Evolutionary conservation across 1,140 invertebrate genomes (phyloP).

Genomic region (Cotesia typhae): DNA sequence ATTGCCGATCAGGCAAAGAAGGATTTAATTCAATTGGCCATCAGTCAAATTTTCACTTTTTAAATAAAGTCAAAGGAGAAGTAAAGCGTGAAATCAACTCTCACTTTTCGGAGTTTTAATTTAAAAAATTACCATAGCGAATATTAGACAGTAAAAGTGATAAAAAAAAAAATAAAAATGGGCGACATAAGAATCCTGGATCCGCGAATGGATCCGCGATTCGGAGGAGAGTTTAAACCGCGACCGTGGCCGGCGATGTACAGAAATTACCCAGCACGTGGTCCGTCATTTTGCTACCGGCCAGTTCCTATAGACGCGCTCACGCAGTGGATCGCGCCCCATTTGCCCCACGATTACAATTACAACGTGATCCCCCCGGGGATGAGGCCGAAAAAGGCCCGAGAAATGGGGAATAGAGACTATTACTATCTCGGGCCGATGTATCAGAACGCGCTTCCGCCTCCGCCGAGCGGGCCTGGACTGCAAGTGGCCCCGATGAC

Average conservation of each 20-base stretch:
- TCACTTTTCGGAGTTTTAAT: background rate
- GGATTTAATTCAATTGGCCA: background rate
- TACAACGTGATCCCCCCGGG: slow-evolving; percentile 59
- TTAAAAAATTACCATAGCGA: background rate
- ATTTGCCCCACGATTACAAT: slow-evolving; percentile 62
- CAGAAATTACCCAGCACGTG: slow-evolving; percentile 64
- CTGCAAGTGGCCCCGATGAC: slow-evolving; percentile 40
- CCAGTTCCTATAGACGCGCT: slow-evolving; percentile 62
- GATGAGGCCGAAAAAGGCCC: slow-evolving; percentile 67
- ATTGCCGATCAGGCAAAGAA: background rate
- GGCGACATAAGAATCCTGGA: slow-evolving; percentile 61
- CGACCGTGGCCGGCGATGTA: slow-evolving; percentile 72
- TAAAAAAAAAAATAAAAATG: slow-evolving; percentile 43
- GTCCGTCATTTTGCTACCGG: slow-evolving; percentile 70
- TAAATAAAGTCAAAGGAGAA: background rate
- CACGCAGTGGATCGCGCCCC: slow-evolving; percentile 55
- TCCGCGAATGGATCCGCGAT: slow-evolving; percentile 60
- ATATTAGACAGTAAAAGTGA: background rate
- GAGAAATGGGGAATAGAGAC: slow-evolving; percentile 57
- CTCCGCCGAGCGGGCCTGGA: slow-evolving; percentile 57
- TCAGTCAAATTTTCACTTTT: slow-evolving; percentile 38
- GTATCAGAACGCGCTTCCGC: slow-evolving; percentile 71
- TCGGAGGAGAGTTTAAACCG: slow-evolving; percentile 53
- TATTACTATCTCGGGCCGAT: slow-evolving; percentile 76
- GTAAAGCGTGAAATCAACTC: background rate